Evolutionary conservation across 92 coral and sea anemone genomes (phyloP).

Genomic region (Nematostella vectensis): DNA sequence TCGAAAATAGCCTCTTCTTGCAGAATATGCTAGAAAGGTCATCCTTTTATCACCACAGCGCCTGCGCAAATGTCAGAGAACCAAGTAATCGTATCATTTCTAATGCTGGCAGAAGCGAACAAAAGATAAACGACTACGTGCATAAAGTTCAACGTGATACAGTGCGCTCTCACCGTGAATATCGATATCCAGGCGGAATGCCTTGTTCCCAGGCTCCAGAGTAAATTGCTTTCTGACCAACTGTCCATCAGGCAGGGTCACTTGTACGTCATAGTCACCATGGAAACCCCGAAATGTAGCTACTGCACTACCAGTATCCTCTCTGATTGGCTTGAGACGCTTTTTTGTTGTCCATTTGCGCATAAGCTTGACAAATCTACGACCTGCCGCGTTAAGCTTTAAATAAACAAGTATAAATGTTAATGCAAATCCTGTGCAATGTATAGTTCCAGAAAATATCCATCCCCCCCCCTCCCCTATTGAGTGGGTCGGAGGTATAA

Average conservation of each 20-base stretch:
- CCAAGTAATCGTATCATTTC: too few relatives aligned
- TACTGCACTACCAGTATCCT: conserved; percentile 21
- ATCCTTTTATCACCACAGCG: too few relatives aligned
- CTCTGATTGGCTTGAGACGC: conserved; percentile 24
- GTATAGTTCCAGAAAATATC: too few relatives aligned
- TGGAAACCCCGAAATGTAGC: conserved; percentile 57
- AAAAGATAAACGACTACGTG: too few relatives aligned
- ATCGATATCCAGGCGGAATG: conserved; percentile 12
- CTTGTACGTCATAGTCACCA: conserved; percentile 50
- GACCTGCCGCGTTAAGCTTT: conserved; percentile 78
- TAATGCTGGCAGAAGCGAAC: too few relatives aligned
- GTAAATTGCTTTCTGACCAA: conserved; percentile 28
- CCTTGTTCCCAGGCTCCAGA: conserved; percentile 41
- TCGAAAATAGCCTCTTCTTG: too few relatives aligned
- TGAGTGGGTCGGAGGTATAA: too few relatives aligned
- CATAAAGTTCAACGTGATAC: too few relatives aligned
- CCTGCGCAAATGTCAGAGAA: too few relatives aligned
- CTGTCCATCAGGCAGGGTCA: conserved; percentile 54
- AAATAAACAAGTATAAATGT: not conserved
- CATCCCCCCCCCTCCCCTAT: too few relatives aligned
- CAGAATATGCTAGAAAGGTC: too few relatives aligned
- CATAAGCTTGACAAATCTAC: conserved; percentile 47
- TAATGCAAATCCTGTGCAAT: not conserved
- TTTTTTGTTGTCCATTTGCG: conserved; percentile 65
- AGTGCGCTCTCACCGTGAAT: conserved; percentile 2